A percentile compares a stretch with the other conserved stretches of the same genome.
Evolutionary conservation across 2,113 vertebrate species (phyloP).

Genomic region (Burhinus oedicnemus): DNA sequence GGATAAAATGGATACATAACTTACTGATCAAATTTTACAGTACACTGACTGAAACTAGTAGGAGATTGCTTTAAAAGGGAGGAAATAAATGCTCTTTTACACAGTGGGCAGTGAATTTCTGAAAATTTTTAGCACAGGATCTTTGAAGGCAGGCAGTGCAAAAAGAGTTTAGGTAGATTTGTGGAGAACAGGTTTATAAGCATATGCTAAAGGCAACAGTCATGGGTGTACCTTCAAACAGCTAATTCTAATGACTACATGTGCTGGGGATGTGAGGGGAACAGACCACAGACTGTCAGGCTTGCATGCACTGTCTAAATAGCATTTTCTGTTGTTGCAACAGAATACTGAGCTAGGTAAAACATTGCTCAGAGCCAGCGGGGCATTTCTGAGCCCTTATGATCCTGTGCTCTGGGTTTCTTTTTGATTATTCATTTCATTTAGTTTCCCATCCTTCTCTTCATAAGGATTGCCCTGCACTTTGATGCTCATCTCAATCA

Average conservation of each 20-base stretch:
- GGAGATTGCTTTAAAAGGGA: background rate
- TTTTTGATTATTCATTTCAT: background rate
- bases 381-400: background rate
- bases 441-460: background rate
- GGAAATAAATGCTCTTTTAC: background rate
- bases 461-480: background rate
- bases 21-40: background rate
- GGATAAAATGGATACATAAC: background rate
- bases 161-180: background rate
- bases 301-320: background rate
- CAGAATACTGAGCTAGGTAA: background rate
- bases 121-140: background rate
- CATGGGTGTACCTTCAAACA: background rate
- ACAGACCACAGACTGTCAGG: background rate
- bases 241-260: background rate
- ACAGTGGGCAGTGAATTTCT: background rate
- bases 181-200: background rate
- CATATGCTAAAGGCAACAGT: background rate
- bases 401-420: background rate
- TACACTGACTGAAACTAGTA: background rate
- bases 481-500: background rate
- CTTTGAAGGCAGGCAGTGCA: background rate
- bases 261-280: background rate
- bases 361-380: background rate
- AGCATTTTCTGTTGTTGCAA: background rate